Base-by-base conservation (phyloP, 2,113 vertebrate species). In the Lepus europaeus region DNA sequence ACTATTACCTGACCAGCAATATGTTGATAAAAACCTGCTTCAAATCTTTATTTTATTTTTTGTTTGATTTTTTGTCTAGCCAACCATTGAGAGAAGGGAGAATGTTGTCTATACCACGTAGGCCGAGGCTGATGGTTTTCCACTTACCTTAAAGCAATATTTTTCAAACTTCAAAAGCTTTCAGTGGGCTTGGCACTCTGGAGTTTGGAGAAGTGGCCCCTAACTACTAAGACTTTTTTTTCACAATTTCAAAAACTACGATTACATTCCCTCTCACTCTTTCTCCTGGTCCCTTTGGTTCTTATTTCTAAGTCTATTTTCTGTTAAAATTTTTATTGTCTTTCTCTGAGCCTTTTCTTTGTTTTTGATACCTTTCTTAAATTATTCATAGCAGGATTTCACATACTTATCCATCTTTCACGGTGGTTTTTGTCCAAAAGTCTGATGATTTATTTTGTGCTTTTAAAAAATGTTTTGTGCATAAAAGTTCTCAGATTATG, bases 331-430 rank as follows among this genome's bases (percentile, higher is more conserved):
- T 87, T 87, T 91, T 68, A 39, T 29, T 85, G 8, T 22, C 27
- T 88, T 73, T 86, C 31, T 87, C n/a, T 78, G 2, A 7, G 33
- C 25, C 25, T 76, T 84, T 89, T 79, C 13, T 78, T 51, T 92
- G 56, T 72, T n/a, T 93, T 51, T 36, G 4, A 51, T 51, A 14
- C 56, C 45, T 90, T 92, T 63, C 31, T 79, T 88, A 91, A 87
- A 29, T 63, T 93, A 81, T 36, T 89, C 33, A 83, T 61, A 88
- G 76, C 22, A 51, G n/a, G 87, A 51, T 80, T 87, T 86, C 53
- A 89, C 39, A 69, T 4, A 90, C 23, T 53, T 23, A 49, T 33
- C 8, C 63, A 81, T 95, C 59, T 82, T 78, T 87, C 45, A 87
- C 64, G 59, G 22, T 33, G 23, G 0, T 72, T 94, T 86, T 87